Evolutionary conservation across 2,797 vertebrate species (phyloP).

Genomic region (Pyrrhura leucotis): DNA sequence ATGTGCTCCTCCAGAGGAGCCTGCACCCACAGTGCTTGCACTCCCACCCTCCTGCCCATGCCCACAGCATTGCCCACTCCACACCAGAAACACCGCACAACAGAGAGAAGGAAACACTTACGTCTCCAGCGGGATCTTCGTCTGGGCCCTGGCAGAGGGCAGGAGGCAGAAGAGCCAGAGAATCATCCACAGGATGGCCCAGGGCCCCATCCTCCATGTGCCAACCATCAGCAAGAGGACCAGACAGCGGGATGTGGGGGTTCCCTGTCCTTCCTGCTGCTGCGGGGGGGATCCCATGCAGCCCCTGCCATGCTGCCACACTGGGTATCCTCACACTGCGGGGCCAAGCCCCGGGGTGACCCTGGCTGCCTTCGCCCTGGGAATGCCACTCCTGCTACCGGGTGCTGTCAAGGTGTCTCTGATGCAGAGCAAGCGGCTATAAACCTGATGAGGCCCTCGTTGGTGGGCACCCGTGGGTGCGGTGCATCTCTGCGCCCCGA

Average conservation of each 20-base stretch:
- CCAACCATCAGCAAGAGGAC: constrained; percentile 10
- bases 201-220: constrained; percentile 36
- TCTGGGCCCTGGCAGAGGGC: constrained; percentile 79
- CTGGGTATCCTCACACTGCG: not conserved
- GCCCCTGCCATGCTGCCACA: not conserved
- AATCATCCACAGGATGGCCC: constrained; percentile 77
- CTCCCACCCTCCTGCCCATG: fast-evolving
- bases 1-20: fast-evolving
- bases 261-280: not conserved
- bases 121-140: constrained; percentile 89
- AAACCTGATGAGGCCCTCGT: fast-evolving
- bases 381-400: not conserved
- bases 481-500: not conserved
- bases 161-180: constrained; percentile 76
- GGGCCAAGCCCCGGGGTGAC: not conserved
- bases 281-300: fast-evolving
- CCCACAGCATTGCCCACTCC: not conserved
- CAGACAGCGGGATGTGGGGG: not conserved
- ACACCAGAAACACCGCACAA: fast-evolving
- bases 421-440: fast-evolving
- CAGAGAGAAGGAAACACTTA: constrained; percentile 76
- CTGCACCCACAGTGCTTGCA: not conserved
- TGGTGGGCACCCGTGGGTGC: not conserved
- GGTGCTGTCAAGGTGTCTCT: not conserved
- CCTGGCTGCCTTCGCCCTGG: not conserved